Conservation (phyloP, 2,113 vertebrate genomes). For the Gallinago undulata region DNA sequence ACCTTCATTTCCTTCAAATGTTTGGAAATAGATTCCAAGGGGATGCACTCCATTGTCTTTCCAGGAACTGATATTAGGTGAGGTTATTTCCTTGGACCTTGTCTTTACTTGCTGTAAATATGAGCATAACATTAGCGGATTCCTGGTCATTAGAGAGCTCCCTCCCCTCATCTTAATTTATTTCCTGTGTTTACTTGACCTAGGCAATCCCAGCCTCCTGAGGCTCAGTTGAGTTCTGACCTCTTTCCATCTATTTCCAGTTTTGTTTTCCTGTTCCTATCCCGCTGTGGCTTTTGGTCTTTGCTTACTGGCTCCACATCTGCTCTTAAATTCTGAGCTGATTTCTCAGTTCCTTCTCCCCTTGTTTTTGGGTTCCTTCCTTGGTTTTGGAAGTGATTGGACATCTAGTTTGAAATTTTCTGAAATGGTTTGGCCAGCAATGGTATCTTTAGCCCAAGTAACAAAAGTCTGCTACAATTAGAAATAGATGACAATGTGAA, state of each 20-base stretch:
- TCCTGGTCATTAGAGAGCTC: background rate
- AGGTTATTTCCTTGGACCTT: background rate
- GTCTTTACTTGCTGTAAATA: background rate
- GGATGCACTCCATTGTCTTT: background rate
- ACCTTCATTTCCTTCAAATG: background rate
- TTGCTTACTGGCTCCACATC: background rate
- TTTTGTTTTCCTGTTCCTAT: background rate
- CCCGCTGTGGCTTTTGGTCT: background rate
- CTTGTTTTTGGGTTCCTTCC: background rate
- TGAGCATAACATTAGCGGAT: background rate
- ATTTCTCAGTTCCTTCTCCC: background rate
- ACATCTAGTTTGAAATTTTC: background rate
- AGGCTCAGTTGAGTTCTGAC: accelerated
- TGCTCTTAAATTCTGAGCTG: background rate
- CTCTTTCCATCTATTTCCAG: background rate
- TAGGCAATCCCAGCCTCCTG: background rate
- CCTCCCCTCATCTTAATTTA: background rate
- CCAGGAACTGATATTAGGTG: background rate
- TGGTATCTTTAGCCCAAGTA: background rate
- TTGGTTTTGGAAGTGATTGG: background rate
- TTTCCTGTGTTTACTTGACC: background rate
- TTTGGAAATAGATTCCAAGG: background rate
- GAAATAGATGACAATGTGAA: background rate
- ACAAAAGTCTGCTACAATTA: background rate
- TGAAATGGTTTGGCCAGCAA: background rate